Evolutionary conservation across 2,113 vertebrate species (phyloP), one percentile per base, ranked within the genome.

Genomic region (Cebidichthys violaceus): DNA sequence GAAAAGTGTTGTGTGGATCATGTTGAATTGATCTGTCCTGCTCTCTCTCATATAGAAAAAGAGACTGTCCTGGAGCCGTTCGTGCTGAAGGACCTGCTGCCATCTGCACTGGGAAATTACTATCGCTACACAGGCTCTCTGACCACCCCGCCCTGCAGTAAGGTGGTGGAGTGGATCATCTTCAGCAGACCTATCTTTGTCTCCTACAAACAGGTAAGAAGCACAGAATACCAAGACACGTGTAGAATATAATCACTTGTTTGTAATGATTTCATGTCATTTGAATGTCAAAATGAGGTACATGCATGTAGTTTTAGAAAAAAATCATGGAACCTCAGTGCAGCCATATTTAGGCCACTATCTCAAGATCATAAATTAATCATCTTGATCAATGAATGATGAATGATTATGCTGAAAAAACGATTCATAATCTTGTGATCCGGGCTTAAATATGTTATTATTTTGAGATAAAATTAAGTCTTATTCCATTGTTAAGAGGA

Each of bases 51-150:
- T 27, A 22, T 94, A 99, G 98, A 99, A 89, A 99, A 99, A 86
- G 98, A 99, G 93, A 99, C 98, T 6, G 98, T 98, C 85, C 95
- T 99, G 95, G 97, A 98, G 93, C 98, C 98, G 2, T 99, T 99
- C 65, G 89, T 99, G 64, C 94, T 99, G 80, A 95, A 97, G 77
- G 96, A 98, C 71, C 94, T 99, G 64, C 93, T 99, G 89, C 98
- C 98, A 0, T 93, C 96, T 0, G 96, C 96, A 0, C 90, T 99
- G 85, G 96, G 96, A 33, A 99, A 97, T 85, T 99, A 99, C 82
- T 99, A 99, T 82, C 97, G 98, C 43, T 99, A 99, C 88, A 91
- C 97, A 0, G 98, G 98, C 39, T 99, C 98, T 6, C 93, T 99
- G 88, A 99, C 98, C 14, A 99, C 97, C 0, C 98, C 98, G 0